phyloP scores from a whole-genome alignment of 2,888 invertebrate species.

The Cephus pulcher region DNA sequence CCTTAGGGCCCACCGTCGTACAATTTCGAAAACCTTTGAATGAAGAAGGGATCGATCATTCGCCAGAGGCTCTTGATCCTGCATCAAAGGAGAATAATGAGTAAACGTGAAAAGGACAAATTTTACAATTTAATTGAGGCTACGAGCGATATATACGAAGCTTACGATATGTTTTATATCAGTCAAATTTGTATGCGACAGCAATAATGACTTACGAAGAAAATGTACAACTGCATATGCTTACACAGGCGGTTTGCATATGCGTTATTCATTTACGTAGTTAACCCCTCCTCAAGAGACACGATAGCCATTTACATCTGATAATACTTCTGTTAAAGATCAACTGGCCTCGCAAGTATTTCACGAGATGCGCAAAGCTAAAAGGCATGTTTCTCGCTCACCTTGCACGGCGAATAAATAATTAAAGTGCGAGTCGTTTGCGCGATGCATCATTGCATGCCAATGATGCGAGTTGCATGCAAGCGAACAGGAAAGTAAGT shows the following conservation, averaged over 20 bases:
- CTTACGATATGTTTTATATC: background rate
- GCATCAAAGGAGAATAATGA: background rate
- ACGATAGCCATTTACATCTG: background rate
- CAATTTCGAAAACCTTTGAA: background rate
- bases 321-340: background rate
- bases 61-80: background rate
- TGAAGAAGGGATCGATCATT: background rate
- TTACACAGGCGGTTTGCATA: background rate
- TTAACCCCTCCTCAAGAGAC: background rate
- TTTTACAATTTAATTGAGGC: background rate
- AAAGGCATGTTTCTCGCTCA: slow-evolving; percentile 13
- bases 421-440: slow-evolving; percentile 13
- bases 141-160: background rate
- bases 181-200: background rate
- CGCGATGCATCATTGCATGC: slow-evolving; percentile 35
- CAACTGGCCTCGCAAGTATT: background rate
- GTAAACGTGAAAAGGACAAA: background rate
- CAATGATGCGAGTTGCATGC: slow-evolving; percentile 26
- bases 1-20: background rate
- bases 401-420: slow-evolving; percentile 32
- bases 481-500: background rate
- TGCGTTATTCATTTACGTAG: background rate
- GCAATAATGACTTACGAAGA: background rate
- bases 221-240: background rate
- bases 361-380: background rate